Base-by-base conservation (phyloP, 2,113 vertebrate species). In the Scolopax mira region DNA sequence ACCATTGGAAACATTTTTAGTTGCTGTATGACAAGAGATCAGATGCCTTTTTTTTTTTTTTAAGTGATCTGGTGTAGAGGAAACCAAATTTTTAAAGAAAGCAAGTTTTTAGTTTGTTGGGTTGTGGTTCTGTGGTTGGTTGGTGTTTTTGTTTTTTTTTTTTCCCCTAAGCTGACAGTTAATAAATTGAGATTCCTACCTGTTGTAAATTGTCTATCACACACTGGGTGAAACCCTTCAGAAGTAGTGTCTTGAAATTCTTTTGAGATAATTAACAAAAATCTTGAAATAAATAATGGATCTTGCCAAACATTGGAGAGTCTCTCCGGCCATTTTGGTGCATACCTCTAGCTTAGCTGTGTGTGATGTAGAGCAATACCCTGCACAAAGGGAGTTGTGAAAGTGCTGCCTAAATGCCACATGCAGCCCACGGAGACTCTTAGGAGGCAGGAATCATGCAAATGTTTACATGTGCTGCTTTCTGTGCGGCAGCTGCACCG, bases 401-500 rank as follows among this genome's bases (percentile, higher is more conserved):
- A 91, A 93, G 70, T 48, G 55, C 93, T 93, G 91, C 75, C 90
- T 90, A 72, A 89, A 91, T 80, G 93, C 91, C 90, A 94, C 65
- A 71, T 37, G 82, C 31, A 0, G 73, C 67, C 85, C 83, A 64
- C 48, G 48, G 79, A 70, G 61, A 4, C 87, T 85, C 51, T 94
- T n/a, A 44, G 62, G 83, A 94, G 78, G 89, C 83, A 79, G 19
- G 25, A 84, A 80, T 93, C 79, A 54, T 95, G 90, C 79, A 80
- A 93, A 86, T 96, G 37, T 90, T 97, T 96, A 54, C 70, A 44
- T 75, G 74, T 96, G 92, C 79, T 93, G 48, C 89, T 74, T 67
- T 74, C 93, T 97, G 67, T 28, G 39, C 18, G 93, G 95, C 95
- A 90, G 96, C 96, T 93, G 91, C 83, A 96, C 42, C 77, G 15